Evolutionary conservation across 1,140 invertebrate species (phyloP), one percentile per base, ranked within the genome.

Genomic region (Drosophila lowei): DNA sequence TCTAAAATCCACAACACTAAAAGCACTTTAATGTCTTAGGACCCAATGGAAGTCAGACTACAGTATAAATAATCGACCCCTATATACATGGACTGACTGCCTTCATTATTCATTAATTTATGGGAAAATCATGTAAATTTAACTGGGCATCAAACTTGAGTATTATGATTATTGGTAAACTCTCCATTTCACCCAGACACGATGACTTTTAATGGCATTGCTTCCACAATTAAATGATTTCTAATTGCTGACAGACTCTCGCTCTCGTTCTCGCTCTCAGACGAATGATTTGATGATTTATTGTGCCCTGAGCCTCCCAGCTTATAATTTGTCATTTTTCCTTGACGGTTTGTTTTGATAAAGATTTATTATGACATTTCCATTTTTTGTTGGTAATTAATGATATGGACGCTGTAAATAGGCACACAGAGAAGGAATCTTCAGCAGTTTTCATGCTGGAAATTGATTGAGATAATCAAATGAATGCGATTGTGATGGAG

Each of bases 311-410:
- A 58, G 68, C 56, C 67, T 77, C 47, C 60, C 48, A 48, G 49
- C 62, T 72, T 65, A 81, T 76, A 88, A 86, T 86, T 86, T 88
- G 81, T 86, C 81, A 88, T 81, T 75, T 85, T 80, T 67, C 30
- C 50, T 44, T 44, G 44, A 34, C 56, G 73, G 66, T 65, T 65
- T 25, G 23, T 57, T 63, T 88, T 86, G 83, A 86, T 88, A 81
- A 88, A 86, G 81, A 86, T 86, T 86, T 86, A 86, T 88, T 86
- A 88, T 86, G 81, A 86, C 81, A 78, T 72, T 75, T 88, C 74
- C 56, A 75, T 85, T 86, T 70, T 84, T 54, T 67, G 52, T 63
- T 59, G 59, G 48, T 72, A 54, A 76, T 76, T 78, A 83, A 83
- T 83, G 63, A 83, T 52, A 49, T 62, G 57, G 25, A 49, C 23